phyloP scores from a whole-genome alignment of 2,888 invertebrate genomes.

The Lithophane socia region DNA sequence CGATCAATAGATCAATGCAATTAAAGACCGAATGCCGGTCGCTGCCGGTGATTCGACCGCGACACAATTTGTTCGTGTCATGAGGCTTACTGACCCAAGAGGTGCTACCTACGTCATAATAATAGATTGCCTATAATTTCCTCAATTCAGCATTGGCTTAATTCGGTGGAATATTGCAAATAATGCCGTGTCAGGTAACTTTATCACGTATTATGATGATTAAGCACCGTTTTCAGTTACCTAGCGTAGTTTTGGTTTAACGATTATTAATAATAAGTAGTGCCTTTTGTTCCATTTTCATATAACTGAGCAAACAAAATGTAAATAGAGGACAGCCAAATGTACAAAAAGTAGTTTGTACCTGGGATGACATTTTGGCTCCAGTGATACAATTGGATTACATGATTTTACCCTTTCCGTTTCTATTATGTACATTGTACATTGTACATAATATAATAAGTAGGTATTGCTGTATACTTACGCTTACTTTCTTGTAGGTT shows the following conservation, averaged over 20 bases:
- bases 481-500: constrained; percentile 4
- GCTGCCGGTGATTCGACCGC: constrained; percentile 26
- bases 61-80: constrained; percentile 42
- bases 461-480: constrained; percentile 14
- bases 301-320: constrained; percentile 18
- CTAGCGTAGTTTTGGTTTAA: constrained; percentile 1
- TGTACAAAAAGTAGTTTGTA: constrained; percentile 7
- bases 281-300: constrained; percentile 2
- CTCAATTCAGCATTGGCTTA: constrained; percentile 29
- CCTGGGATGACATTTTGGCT: constrained; percentile 41
- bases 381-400: constrained; percentile 46
- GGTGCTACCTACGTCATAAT: constrained; percentile 22
- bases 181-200: constrained; percentile 5
- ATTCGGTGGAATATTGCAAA: constrained; percentile 31
- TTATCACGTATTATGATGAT: constrained; percentile 34
- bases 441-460: constrained; percentile 36
- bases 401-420: constrained; percentile 31
- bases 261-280: constrained; percentile 3
- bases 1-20: constrained; percentile 58
- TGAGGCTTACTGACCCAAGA: constrained; percentile 29
- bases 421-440: constrained; percentile 28
- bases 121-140: constrained; percentile 36
- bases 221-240: constrained; percentile 17
- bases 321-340: constrained; percentile 12
- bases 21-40: constrained; percentile 44